Percentiles rank a stretch among this genome's conserved stretches.
These are phyloP conservation scores for Caenorhabditis becei DNA, from an alignment of 2,888 invertebrate species.

Conservation along the genomic window DNA sequence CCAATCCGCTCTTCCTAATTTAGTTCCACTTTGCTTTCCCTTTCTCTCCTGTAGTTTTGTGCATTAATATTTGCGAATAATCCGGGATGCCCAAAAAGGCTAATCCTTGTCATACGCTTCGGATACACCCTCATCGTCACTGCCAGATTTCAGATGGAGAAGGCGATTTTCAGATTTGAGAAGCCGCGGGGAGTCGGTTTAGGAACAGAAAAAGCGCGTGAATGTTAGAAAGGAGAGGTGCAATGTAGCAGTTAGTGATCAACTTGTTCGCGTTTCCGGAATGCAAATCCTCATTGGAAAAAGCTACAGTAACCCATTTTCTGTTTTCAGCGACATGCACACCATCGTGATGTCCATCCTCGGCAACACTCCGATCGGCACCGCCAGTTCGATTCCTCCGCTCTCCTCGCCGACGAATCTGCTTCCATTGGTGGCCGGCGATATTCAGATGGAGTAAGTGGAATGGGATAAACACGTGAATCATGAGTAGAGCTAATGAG, in stretches of 20 bases:
- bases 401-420: constrained; percentile 34
- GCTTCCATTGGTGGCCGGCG: constrained; percentile 30
- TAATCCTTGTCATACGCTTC: constrained; percentile 48
- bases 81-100: constrained; percentile 43
- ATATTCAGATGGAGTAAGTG: constrained; percentile 44
- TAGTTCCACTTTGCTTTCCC: constrained; percentile 27
- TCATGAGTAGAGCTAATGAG: constrained; percentile 27
- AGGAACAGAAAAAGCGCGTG: not conserved
- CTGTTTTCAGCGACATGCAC: constrained; percentile 51
- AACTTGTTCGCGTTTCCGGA: not conserved
- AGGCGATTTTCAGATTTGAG: constrained; percentile 34
- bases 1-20: constrained; percentile 14
- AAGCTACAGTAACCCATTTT: not conserved
- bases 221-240: not conserved
- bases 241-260: not conserved
- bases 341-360: constrained; percentile 54
- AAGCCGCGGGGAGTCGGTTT: not conserved
- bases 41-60: constrained; percentile 24
- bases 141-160: constrained; percentile 1
- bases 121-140: constrained; percentile 39
- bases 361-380: constrained; percentile 38
- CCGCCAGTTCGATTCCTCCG: constrained; percentile 14
- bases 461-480: constrained; percentile 7
- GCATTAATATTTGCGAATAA: constrained; percentile 43
- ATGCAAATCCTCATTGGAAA: not conserved